These are phyloP conservation scores for Anoplophora glabripennis DNA, from an alignment of 1,140 invertebrate genomes.

Conservation along the genomic window DNA sequence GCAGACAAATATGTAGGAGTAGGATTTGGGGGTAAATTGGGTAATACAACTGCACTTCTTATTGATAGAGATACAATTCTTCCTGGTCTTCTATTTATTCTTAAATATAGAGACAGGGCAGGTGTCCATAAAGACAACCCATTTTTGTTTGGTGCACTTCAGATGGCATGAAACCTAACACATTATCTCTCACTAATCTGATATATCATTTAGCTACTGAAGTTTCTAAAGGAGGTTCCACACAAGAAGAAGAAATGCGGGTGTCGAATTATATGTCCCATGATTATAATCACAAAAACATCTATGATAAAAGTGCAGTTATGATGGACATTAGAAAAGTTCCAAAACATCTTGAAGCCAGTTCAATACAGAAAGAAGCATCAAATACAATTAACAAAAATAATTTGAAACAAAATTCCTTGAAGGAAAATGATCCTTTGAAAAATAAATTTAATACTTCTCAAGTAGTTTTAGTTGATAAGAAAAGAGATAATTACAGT, in stretches of 20 bases:
- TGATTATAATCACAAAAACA: slow-evolving; percentile 3
- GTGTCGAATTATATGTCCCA: slow-evolving; percentile 7
- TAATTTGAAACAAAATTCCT: not conserved
- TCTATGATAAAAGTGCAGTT: too few species aligned
- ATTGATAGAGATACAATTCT: not conserved
- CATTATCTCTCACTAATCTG: slow-evolving; percentile 1
- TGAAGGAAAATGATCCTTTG: too few species aligned
- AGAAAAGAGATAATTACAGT: too few species aligned
- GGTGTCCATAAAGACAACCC: slow-evolving; percentile 5
- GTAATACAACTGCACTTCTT: slow-evolving; percentile 2
- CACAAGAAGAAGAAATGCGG: slow-evolving; percentile 2
- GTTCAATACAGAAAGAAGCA: not conserved
- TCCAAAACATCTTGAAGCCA: not conserved
- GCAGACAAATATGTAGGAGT: slow-evolving; percentile 1
- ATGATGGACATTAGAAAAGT: too few species aligned
- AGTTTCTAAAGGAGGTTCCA: slow-evolving; percentile 1
- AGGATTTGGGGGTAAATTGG: slow-evolving; percentile 3
- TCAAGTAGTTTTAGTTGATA: too few species aligned
- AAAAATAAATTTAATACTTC: too few species aligned
- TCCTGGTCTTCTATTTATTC: not conserved
- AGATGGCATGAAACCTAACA: not conserved
- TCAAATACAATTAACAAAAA: not conserved
- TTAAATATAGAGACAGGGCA: not conserved
- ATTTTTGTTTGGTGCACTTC: not conserved
- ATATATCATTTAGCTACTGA: not conserved